Evolutionary conservation across 23 tunicate genomes (phyloP).

Genomic region (Aplidium turbinatum): DNA sequence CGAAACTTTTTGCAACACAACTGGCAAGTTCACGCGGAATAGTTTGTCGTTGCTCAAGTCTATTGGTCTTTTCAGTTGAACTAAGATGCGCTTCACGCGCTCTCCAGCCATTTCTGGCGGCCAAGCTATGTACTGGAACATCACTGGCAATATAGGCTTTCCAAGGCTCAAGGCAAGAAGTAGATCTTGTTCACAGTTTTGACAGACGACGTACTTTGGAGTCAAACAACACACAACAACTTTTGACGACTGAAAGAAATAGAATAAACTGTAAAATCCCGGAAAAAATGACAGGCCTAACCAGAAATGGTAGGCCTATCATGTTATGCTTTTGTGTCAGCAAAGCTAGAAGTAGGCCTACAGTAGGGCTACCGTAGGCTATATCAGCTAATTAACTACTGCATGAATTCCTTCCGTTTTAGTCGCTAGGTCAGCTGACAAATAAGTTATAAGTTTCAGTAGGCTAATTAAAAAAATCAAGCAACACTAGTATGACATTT

Average conservation of each 20-base stretch:
- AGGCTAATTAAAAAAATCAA: no score
- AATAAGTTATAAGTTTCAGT: no score
- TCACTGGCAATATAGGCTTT: conserved; percentile 62
- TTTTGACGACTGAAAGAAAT: conserved; percentile 41
- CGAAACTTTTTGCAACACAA: conserved; percentile 45
- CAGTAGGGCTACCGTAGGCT: no score
- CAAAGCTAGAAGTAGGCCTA: no score
- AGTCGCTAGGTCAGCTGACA: no score
- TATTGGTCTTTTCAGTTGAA: conserved; percentile 47
- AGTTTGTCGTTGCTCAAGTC: conserved; percentile 77
- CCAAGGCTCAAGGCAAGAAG: conserved; percentile 49
- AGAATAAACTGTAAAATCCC: background rate
- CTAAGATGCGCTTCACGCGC: conserved; percentile 47
- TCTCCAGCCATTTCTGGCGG: conserved; percentile 75
- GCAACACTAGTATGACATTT: no score
- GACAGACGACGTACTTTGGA: conserved; percentile 67
- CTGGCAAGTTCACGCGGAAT: conserved; percentile 56
- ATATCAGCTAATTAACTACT: no score
- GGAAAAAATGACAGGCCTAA: no score
- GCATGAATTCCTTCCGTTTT: no score
- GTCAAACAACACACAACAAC: conserved; percentile 68
- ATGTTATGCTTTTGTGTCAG: background rate
- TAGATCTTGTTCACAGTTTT: conserved; percentile 74
- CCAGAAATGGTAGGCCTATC: no score
- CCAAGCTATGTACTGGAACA: conserved; percentile 67